These are phyloP conservation scores for Aphidoletes aphidimyza DNA, from an alignment of 2,888 invertebrate genomes.

Conservation along the genomic window DNA sequence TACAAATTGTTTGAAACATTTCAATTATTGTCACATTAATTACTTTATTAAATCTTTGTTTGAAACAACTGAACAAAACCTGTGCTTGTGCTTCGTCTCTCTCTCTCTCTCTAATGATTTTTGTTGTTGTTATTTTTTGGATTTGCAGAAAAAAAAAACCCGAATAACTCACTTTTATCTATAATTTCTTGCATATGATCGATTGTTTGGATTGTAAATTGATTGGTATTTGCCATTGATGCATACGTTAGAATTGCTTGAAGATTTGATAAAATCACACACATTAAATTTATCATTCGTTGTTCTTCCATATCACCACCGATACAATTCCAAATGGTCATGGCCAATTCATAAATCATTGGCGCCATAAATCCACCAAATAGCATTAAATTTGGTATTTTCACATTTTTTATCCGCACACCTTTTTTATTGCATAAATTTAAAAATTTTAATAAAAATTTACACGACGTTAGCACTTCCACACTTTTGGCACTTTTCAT, in stretches of 20 bases:
- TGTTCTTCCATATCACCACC: background rate
- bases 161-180: background rate
- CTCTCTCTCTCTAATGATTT: too few relatives aligned
- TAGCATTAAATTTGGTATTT: background rate
- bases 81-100: too few relatives aligned
- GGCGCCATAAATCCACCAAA: background rate
- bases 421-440: conserved; percentile 23
- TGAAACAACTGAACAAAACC: too few relatives aligned
- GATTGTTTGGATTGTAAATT: background rate
- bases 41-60: too few relatives aligned
- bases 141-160: background rate
- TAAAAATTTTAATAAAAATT: background rate
- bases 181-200: conserved; percentile 1
- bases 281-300: background rate
- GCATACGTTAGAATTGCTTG: background rate
- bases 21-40: too few relatives aligned
- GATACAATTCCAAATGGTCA: background rate
- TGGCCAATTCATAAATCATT: background rate
- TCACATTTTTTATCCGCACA: background rate
- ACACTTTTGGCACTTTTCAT: background rate
- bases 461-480: background rate
- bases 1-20: too few relatives aligned
- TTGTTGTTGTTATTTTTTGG: background rate
- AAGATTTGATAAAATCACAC: background rate
- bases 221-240: background rate